Conservation (phyloP, 2,797 vertebrate species). For the Muraenolepis orangiensis region DNA sequence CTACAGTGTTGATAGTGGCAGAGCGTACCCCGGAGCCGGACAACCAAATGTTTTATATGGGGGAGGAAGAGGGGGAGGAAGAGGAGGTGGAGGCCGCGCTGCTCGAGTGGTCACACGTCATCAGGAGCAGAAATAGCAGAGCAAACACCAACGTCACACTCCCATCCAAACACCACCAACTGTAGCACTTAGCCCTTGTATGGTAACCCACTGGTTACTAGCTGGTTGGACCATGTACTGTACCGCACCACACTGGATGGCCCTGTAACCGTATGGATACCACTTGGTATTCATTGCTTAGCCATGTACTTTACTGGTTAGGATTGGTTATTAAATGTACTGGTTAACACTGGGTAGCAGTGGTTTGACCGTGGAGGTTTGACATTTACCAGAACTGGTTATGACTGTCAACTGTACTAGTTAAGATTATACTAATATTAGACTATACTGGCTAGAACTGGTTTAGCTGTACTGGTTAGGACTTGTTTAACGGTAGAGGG, state of each 20-base stretch:
- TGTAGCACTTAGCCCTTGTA: neutral
- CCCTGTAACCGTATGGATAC: too few relatives aligned
- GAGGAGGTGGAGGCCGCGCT: neutral
- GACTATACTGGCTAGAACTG: too few relatives aligned
- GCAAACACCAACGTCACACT: neutral
- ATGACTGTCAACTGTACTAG: neutral
- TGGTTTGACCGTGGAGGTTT: neutral
- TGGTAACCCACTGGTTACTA: neutral
- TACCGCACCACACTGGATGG: neutral
- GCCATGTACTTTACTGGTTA: neutral
- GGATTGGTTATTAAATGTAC: neutral
- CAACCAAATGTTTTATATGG: constrained; percentile 3
- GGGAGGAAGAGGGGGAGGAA: neutral
- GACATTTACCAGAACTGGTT: neutral
- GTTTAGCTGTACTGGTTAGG: neutral
- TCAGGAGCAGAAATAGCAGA: neutral
- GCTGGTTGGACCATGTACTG: neutral
- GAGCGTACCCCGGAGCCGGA: neutral
- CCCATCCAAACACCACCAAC: neutral
- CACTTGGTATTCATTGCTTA: too few relatives aligned
- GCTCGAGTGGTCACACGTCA: neutral
- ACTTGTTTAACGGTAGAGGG: neutral
- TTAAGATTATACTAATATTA: too few relatives aligned
- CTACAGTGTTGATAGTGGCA: neutral
- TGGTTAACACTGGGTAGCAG: neutral